phyloP scores from a whole-genome alignment of 1,140 invertebrate species.

The Drosophila punjabiensis region DNA sequence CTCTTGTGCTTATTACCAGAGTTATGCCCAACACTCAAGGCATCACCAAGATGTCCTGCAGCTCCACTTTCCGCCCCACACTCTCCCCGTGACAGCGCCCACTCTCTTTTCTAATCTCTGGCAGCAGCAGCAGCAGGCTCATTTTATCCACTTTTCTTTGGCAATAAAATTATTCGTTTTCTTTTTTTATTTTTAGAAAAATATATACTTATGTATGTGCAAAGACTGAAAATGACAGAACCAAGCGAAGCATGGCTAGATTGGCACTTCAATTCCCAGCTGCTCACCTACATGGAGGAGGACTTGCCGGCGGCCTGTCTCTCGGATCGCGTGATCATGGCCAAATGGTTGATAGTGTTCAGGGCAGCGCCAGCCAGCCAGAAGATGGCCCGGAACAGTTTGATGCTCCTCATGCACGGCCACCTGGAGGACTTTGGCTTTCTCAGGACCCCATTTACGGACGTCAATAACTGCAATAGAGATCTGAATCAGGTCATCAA shows the following conservation, averaged over 20 bases:
- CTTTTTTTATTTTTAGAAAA: not conserved
- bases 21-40: constrained; percentile 18
- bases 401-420: constrained; percentile 53
- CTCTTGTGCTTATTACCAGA: constrained; percentile 46
- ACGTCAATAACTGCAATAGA: constrained; percentile 30
- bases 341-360: constrained; percentile 48
- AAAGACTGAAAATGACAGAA: constrained; percentile 18
- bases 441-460: constrained; percentile 52
- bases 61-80: constrained; percentile 14
- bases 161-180: constrained; percentile 15
- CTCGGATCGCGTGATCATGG: constrained; percentile 47
- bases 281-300: constrained; percentile 7
- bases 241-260: constrained; percentile 48
- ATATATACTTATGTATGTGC: not conserved
- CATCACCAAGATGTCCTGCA: constrained; percentile 21
- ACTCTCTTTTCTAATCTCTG: not conserved
- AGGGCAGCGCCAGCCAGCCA: constrained; percentile 16
- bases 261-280: constrained; percentile 45
- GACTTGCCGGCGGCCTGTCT: constrained; percentile 7
- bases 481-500: constrained; percentile 52
- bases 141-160: constrained; percentile 8
- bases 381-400: constrained; percentile 57
- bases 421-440: constrained; percentile 56
- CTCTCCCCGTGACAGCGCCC: not conserved
- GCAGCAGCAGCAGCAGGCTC: constrained; percentile 3